A percentile compares a stretch with the other conserved stretches of the same genome.
phyloP scores from a whole-genome alignment of 1,140 invertebrate genomes.

The Ceratosolen solmsi region DNA sequence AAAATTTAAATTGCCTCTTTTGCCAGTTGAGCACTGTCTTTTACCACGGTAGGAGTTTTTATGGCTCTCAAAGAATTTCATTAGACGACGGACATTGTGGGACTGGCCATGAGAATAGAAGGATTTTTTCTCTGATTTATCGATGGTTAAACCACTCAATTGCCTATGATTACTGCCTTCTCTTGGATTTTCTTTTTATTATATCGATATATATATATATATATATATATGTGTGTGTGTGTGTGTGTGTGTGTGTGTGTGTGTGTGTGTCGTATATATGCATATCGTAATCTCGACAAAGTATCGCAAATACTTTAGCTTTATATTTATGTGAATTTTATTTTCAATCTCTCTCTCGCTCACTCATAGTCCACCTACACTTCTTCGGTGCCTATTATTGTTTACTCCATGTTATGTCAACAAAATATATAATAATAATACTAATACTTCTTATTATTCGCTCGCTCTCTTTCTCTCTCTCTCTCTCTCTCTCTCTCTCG shows the following conservation, averaged over 20 bases:
- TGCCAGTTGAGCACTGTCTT: neutral
- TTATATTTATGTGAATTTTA: neutral
- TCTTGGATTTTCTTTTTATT: neutral
- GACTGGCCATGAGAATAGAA: neutral
- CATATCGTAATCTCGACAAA: neutral
- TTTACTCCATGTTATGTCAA: too few species aligned
- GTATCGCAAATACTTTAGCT: neutral
- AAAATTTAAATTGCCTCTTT: constrained; percentile 40
- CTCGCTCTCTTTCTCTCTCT: too few species aligned
- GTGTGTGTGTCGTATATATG: too few species aligned
- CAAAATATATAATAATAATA: too few species aligned
- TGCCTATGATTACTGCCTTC: neutral
- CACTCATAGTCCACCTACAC: too few species aligned
- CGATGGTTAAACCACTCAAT: constrained; percentile 13
- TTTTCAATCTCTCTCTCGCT: too few species aligned
- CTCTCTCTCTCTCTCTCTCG: too few species aligned
- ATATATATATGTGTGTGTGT: too few species aligned
- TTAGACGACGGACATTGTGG: constrained; percentile 1
- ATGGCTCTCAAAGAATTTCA: constrained; percentile 33
- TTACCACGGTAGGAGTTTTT: constrained; percentile 3
- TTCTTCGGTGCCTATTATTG: too few species aligned
- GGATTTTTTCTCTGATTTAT: constrained; percentile 28
- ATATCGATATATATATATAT: too few species aligned
- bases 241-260: too few species aligned
- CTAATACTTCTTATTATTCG: too few species aligned